Base-by-base conservation (phyloP, 2,888 invertebrate species). In the Megastigmus dorsalis region DNA sequence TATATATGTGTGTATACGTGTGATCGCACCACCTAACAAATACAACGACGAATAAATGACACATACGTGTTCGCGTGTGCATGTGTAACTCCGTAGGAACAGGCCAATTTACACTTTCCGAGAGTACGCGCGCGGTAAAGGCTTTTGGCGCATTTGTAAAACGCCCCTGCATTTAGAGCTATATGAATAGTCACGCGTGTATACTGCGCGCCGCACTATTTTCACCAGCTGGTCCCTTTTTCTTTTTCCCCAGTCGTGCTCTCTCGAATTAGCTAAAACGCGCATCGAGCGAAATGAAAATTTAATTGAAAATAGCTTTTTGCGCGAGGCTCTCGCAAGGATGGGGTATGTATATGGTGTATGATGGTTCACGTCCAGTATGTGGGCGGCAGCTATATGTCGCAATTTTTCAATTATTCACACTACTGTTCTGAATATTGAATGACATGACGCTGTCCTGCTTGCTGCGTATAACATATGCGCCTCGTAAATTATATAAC, bases 341-440 rank as follows among this genome's bases (percentile, higher is more conserved):
- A n/a, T n/a, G n/a, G n/a, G n/a, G n/a, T 2, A 5, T 1, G 15
- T 15, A 28, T 28, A 28, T 45, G 20, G 18, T 23, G 33, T 43
- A 55, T 68, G 50, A 59, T 59, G 18, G 23, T n/a, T 2, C 9
- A n/a, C 13, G n/a, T n/a, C n/a, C n/a, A n/a, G 38, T 30, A 6
- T 65, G 45, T 5, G 3, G 15, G 36, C 4, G 15, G 4, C 41
- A n/a, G 38, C 13, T 4, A 23, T 30, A 10, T 9, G 20, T 18
- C 26, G 28, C 18, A 10, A 38, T 38, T 62, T 69, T 70, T 54
- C 43, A 62, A 69, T 63, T 74, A 69, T 69, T 69, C 54, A 57
- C 45, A 15, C n/a, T 36, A 38, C 48, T 13, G 33, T 45, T 71
- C 76, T 74, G 74, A 68, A 69, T 70, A 74, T 77, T 59, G 69